Conservation (phyloP, 2,888 invertebrate genomes). For the Volucella bombylans region DNA sequence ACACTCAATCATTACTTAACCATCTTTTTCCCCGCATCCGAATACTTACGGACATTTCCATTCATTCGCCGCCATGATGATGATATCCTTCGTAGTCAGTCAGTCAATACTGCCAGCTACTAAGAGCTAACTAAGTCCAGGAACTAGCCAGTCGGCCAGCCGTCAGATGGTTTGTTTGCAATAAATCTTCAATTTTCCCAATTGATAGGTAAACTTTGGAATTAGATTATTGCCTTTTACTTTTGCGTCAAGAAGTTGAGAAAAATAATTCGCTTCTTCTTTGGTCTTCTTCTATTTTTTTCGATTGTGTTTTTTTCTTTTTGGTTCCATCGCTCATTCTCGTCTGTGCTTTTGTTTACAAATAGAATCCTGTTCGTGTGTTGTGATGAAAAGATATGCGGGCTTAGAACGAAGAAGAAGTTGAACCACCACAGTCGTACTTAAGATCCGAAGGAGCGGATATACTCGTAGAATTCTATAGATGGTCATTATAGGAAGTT, state of each 20-base stretch:
- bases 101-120: conserved; percentile 27
- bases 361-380: conserved; percentile 43
- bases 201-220: conserved; percentile 73
- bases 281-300: not conserved
- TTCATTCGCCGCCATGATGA: conserved; percentile 46
- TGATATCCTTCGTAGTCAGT: conserved; percentile 57
- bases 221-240: conserved; percentile 73
- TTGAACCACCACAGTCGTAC: not conserved
- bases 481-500: conserved; percentile 47
- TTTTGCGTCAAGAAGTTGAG: conserved; percentile 70
- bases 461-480: conserved; percentile 35
- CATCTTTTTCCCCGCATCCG: not conserved
- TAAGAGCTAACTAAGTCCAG: not conserved
- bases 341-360: conserved; percentile 59
- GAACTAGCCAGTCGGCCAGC: not conserved
- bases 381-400: not conserved
- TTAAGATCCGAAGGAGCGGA: conserved; percentile 2
- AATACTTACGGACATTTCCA: conserved; percentile 4
- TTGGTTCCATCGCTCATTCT: not conserved
- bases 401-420: not conserved
- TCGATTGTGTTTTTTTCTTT: not conserved
- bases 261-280: conserved; percentile 55
- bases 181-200: conserved; percentile 73
- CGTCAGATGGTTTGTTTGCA: conserved; percentile 58
- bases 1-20: conserved; percentile 49